phyloP scores from a whole-genome alignment of 2,797 vertebrate species.

The Enteromius paludinosus region DNA sequence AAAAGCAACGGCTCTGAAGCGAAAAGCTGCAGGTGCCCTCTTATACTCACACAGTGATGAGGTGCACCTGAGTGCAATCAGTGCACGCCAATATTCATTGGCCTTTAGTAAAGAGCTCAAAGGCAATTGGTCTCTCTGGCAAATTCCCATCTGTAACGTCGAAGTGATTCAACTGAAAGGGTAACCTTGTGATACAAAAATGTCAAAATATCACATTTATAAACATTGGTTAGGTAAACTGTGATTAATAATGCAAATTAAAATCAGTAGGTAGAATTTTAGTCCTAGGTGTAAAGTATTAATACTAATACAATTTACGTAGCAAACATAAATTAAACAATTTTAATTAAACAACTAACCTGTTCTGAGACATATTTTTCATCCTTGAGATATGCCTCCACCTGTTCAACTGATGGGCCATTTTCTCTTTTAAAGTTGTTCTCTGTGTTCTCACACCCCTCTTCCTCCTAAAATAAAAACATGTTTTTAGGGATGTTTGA shows the following conservation, averaged over 20 bases:
- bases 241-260: background rate
- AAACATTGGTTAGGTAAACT: background rate
- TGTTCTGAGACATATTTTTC: constrained; percentile 46
- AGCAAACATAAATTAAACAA: background rate
- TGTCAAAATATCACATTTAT: background rate
- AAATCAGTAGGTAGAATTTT: background rate
- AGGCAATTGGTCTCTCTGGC: too few relatives aligned
- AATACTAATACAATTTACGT: too few relatives aligned
- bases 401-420: constrained; percentile 63
- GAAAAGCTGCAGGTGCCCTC: too few relatives aligned
- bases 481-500: background rate
- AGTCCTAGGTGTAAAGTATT: background rate
- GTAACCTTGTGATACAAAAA: background rate
- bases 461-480: constrained; percentile 63
- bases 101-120: too few relatives aligned
- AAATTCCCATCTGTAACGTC: too few relatives aligned
- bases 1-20: too few relatives aligned
- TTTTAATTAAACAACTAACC: constrained; percentile 55
- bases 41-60: too few relatives aligned
- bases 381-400: constrained; percentile 62
- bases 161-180: too few relatives aligned
- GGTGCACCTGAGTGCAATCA: too few relatives aligned
- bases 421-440: constrained; percentile 67
- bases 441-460: constrained; percentile 35
- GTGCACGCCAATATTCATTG: too few relatives aligned